Conservation (phyloP, 2,113 vertebrate genomes). For the Sciurus niger region DNA sequence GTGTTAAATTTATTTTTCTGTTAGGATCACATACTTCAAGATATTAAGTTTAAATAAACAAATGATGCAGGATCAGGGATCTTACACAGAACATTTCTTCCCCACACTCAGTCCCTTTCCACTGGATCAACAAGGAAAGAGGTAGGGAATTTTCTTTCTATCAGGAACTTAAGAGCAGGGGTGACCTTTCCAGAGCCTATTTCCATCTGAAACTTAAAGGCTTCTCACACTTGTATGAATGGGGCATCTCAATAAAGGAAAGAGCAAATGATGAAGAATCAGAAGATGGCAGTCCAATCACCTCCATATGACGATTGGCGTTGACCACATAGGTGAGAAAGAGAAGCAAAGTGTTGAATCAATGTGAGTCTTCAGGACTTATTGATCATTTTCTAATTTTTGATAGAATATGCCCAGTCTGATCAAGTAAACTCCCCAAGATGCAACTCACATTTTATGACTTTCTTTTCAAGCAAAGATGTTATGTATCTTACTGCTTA, state of each 20-base stretch:
- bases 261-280: background rate
- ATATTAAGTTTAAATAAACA: background rate
- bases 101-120: background rate
- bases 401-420: background rate
- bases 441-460: background rate
- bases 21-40: background rate
- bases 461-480: background rate
- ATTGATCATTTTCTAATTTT: background rate
- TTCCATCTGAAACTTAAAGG: background rate
- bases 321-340: background rate
- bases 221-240: background rate
- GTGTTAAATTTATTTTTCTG: background rate
- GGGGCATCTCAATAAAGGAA: background rate
- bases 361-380: background rate
- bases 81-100: background rate
- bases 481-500: background rate
- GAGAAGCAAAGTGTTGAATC: background rate
- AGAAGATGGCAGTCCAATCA: background rate
- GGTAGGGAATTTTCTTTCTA: background rate
- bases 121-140: background rate
- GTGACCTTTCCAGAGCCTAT: background rate
- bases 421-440: background rate
- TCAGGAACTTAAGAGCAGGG: background rate
- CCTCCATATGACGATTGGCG: background rate
- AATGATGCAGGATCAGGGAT: background rate